Percentiles rank a stretch among this genome's conserved stretches.
phyloP scores from a whole-genome alignment of 2,888 invertebrate genomes.

The Mamestra brassicae region DNA sequence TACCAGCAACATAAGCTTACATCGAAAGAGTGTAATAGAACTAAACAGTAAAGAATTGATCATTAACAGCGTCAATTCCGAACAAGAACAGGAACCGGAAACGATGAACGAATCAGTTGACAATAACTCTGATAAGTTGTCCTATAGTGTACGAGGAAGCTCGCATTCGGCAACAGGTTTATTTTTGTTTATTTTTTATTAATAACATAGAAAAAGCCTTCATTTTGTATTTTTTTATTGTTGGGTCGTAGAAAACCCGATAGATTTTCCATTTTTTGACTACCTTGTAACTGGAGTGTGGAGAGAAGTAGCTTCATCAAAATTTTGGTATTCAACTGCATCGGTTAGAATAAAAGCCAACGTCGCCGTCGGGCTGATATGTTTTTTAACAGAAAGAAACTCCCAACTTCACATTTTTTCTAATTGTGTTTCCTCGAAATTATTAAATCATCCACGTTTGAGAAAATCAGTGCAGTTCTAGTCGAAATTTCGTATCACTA shows the following conservation, averaged over 20 bases:
- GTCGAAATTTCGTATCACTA: conserved; percentile 15
- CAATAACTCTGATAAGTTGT: conserved; percentile 48
- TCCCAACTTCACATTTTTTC: background rate
- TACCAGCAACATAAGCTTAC: conserved; percentile 59
- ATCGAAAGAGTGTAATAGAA: conserved; percentile 52
- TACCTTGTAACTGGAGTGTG: background rate
- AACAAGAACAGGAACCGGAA: conserved; percentile 37
- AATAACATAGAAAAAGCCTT: background rate
- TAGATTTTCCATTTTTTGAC: background rate
- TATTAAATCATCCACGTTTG: too few species aligned
- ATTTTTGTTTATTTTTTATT: conserved; percentile 43
- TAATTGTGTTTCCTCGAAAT: too few species aligned
- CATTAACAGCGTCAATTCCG: conserved; percentile 13
- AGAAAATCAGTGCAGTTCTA: background rate
- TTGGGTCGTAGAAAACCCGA: too few species aligned
- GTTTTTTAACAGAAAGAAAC: background rate
- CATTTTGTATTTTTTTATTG: too few species aligned
- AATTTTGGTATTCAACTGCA: too few species aligned
- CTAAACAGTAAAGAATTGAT: conserved; percentile 25
- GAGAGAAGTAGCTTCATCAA: too few species aligned
- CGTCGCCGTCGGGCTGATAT: too few species aligned
- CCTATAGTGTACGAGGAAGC: background rate
- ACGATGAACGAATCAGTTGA: conserved; percentile 40
- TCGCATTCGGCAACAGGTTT: conserved; percentile 68
- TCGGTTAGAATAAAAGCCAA: background rate